These are phyloP conservation scores for Phaethon lepturus DNA, from an alignment of 2,113 vertebrate species.

Conservation along the genomic window DNA sequence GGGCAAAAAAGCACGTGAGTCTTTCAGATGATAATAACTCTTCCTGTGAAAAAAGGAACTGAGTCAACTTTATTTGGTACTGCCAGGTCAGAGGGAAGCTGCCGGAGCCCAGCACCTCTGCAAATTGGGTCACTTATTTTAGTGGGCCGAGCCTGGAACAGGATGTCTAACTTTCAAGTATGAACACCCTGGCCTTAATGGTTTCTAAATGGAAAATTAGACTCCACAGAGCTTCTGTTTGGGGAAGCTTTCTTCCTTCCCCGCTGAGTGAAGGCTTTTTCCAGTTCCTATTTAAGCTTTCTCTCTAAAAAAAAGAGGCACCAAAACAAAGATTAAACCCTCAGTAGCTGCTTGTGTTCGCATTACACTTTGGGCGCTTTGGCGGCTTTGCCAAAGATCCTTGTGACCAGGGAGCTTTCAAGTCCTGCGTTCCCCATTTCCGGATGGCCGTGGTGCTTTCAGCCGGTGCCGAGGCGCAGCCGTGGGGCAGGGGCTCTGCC, in stretches of 20 bases:
- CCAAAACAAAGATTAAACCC: conserved; percentile 4
- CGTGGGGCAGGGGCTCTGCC: neutral
- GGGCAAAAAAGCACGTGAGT: neutral
- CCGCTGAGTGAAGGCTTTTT: conserved; percentile 10
- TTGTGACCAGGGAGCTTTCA: neutral
- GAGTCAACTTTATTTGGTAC: conserved; percentile 6
- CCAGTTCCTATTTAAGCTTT: conserved; percentile 15
- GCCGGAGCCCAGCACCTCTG: neutral
- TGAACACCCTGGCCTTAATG: conserved; percentile 39
- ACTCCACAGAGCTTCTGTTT: conserved; percentile 28
- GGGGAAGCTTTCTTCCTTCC: conserved; percentile 19
- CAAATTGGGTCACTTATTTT: conserved; percentile 63
- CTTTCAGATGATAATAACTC: conserved; percentile 12
- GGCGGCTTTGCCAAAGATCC: neutral
- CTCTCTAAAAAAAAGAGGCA: neutral
- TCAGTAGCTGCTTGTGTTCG: neutral
- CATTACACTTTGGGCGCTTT: neutral
- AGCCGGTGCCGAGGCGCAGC: neutral
- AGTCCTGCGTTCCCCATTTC: neutral
- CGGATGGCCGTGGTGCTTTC: neutral
- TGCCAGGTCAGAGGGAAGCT: neutral
- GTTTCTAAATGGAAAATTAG: conserved; percentile 50
- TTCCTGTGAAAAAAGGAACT: neutral
- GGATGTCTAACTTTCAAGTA: conserved; percentile 53
- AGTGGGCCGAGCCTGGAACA: conserved; percentile 43